phyloP scores from a whole-genome alignment of 2,888 invertebrate genomes.

The Meghimatium bilineatum region DNA sequence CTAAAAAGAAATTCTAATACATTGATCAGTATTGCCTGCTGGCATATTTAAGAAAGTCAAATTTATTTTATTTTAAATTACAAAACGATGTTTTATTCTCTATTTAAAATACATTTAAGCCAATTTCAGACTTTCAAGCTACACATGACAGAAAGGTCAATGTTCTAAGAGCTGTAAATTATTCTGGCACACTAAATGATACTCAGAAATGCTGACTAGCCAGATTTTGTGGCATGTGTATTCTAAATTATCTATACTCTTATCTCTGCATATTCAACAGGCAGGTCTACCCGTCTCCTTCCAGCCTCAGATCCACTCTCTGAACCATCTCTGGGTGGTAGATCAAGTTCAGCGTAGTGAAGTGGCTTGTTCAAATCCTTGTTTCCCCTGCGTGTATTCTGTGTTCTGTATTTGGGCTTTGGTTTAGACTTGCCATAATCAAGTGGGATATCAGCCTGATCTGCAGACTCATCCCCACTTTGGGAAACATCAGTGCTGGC shows the following conservation, averaged over 20 bases:
- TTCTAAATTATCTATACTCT: conserved; percentile 10
- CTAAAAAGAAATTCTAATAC: too few relatives aligned
- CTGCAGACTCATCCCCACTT: conserved; percentile 35
- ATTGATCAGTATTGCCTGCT: too few relatives aligned
- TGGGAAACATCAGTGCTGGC: conserved; percentile 40
- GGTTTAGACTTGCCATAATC: conserved; percentile 2
- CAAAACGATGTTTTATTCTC: too few relatives aligned
- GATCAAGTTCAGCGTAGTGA: conserved; percentile 42
- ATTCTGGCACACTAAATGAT: too few relatives aligned
- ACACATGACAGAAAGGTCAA: too few relatives aligned
- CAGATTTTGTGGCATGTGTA: neutral
- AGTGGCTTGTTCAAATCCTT: conserved; percentile 4
- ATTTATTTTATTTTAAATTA: too few relatives aligned
- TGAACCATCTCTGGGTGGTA: neutral
- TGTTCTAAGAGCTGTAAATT: too few relatives aligned
- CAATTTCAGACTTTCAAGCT: too few relatives aligned
- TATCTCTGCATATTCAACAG: conserved; percentile 39
- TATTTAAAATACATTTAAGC: too few relatives aligned
- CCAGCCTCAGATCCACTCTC: neutral
- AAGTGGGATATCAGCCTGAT: conserved; percentile 6
- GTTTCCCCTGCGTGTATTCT: neutral
- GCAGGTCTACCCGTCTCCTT: neutral
- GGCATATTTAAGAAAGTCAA: too few relatives aligned
- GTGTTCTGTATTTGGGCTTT: conserved; percentile 26
- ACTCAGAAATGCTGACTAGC: neutral